Evolutionary conservation across 2,797 vertebrate species (phyloP), one percentile per base, ranked within the genome.

Genomic region (Neostethus bicornis): DNA sequence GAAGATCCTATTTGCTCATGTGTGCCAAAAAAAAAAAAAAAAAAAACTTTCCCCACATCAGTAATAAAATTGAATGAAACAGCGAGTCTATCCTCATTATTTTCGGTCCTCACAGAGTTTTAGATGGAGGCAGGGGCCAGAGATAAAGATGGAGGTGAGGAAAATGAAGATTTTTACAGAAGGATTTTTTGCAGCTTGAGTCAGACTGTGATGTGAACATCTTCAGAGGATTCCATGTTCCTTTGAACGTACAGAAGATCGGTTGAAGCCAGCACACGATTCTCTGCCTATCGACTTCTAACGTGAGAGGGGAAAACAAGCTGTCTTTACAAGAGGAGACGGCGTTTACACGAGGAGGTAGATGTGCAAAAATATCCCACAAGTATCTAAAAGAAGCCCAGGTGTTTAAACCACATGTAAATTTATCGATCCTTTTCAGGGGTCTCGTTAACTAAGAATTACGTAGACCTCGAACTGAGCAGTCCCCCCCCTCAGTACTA

Each of bases 171-270:
- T 32, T 78, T 59, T 71, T 72, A 79, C 38, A 41, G 63, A 77
- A 68, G 7, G 52, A 63, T 74, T 86, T n/a, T 87, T 84, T 69
- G 81, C 72, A 86, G 87, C 62, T 39, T 62, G 57, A 51, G 66
- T 70, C 56, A 24, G 53, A 21, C 70, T 83, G 71, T 86, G 84
- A 86, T 79, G 81, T 83, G 61, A 73, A 49, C 45, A 65, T 75
- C 80, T 83, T 77, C 75, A 68, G 34, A 43, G 53, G 47, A 64
- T 68, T 59, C 34, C 67, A 63, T 43, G 65, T 21, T 53, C 38
- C 79, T 88, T 82, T 88, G 82, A 90, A 86, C 49, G n/a, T 1
- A 47, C 23, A 23, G 61, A 51, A n/a, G 66, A 73, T 29, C 65
- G 69, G 63, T 70, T 39, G 51, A 75, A 59, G 13, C 45, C 4